Conservation (phyloP, 2,888 invertebrate genomes). For the Diarsia rubi region DNA sequence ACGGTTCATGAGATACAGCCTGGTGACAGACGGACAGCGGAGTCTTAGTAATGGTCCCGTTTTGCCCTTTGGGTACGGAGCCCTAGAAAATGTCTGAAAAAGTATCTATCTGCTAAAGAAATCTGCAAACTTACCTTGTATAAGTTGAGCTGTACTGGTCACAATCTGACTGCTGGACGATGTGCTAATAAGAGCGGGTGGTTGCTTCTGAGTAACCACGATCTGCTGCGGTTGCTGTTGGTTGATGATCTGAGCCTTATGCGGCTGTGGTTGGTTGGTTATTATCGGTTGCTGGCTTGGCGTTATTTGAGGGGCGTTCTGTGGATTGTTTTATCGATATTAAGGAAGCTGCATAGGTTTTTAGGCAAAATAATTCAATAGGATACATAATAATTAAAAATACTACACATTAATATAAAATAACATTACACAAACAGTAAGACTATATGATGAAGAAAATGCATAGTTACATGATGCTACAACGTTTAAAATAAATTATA, state of each 20-base stretch:
- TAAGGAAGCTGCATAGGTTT: background rate
- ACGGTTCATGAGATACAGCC: no score
- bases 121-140: conserved; percentile 64
- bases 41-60: no score
- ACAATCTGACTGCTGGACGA: conserved; percentile 77
- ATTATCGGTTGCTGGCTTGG: conserved; percentile 88
- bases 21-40: no score
- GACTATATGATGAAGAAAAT: conserved; percentile 7
- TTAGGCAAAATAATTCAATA: conserved; percentile 1
- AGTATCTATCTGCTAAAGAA: background rate
- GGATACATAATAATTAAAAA: background rate
- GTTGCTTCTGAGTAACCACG: conserved; percentile 85
- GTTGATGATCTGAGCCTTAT: conserved; percentile 89
- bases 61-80: no score
- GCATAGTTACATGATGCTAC: conserved; percentile 7
- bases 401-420: background rate
- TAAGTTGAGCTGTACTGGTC: conserved; percentile 71
- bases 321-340: conserved; percentile 45
- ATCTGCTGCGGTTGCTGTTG: conserved; percentile 83
- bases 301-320: conserved; percentile 87
- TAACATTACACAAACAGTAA: conserved; percentile 13
- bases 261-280: conserved; percentile 88
- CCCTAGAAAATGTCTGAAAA: no score
- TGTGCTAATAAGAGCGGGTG: conserved; percentile 83
- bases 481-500: background rate